These are phyloP conservation scores for Trilocha varians DNA, from an alignment of 2,888 invertebrate genomes.

Conservation along the genomic window DNA sequence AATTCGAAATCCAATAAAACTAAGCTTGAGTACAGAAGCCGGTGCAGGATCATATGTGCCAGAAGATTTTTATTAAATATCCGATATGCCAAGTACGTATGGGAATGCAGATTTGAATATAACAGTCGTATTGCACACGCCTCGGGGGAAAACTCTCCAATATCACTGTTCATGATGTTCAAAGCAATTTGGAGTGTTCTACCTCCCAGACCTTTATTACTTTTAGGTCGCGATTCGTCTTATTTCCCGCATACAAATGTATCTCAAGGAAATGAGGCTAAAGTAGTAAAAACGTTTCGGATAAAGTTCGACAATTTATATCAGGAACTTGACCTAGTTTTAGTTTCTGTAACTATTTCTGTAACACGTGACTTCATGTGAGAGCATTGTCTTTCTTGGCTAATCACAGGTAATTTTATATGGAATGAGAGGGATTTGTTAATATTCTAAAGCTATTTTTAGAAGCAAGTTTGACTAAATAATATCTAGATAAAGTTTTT, in stretches of 20 bases:
- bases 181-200: constrained; percentile 28
- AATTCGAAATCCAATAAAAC: not conserved
- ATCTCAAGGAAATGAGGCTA: too few relatives aligned
- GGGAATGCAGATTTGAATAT: constrained; percentile 49
- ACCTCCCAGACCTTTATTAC: not conserved
- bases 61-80: constrained; percentile 55
- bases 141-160: constrained; percentile 29
- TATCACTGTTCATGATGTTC: constrained; percentile 32
- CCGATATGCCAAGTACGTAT: constrained; percentile 44
- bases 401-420: too few relatives aligned
- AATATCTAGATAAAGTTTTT: too few relatives aligned
- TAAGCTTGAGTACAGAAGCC: not conserved
- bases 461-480: too few relatives aligned
- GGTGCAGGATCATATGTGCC: constrained; percentile 26
- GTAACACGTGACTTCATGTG: too few relatives aligned
- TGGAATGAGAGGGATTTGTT: too few relatives aligned
- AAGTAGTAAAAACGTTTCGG: too few relatives aligned
- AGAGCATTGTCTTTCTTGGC: too few relatives aligned
- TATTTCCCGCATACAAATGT: not conserved
- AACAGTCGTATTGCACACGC: constrained; percentile 27
- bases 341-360: too few relatives aligned
- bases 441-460: too few relatives aligned
- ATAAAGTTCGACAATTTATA: too few relatives aligned
- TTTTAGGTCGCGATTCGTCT: not conserved
- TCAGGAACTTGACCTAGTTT: too few relatives aligned